Conservation (phyloP, 2,113 vertebrate genomes). For the Hyaena hyaena region DNA sequence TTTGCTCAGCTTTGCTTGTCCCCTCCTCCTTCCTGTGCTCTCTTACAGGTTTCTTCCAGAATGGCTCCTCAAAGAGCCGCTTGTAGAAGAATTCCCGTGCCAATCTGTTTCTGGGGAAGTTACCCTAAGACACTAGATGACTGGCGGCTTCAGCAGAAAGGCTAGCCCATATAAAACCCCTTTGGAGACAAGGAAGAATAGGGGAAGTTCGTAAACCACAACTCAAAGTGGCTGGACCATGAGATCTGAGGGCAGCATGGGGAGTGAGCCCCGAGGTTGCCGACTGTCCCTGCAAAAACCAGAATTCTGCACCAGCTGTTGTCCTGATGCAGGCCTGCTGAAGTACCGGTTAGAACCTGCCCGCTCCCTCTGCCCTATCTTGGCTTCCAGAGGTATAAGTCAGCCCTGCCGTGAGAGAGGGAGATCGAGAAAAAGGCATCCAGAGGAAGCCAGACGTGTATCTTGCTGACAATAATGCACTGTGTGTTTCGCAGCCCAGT, state of each 20-base stretch:
- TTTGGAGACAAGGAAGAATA: not conserved
- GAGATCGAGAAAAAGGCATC: not conserved
- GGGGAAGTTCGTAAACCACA: not conserved
- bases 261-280: not conserved
- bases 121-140: not conserved
- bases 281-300: no score
- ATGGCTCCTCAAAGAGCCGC: not conserved
- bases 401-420: not conserved
- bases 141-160: not conserved
- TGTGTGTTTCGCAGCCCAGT: not conserved
- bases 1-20: not conserved
- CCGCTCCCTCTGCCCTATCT: not conserved
- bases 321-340: not conserved
- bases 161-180: not conserved
- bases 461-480: not conserved
- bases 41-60: not conserved
- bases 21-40: not conserved
- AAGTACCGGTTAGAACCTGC: not conserved
- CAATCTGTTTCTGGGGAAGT: not conserved
- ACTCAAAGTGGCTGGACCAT: not conserved
- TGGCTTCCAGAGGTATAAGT: not conserved
- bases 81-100: not conserved
- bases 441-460: not conserved
- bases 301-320: not conserved
- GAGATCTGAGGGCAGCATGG: accelerated